Base-by-base conservation (phyloP, 2,888 invertebrate genomes). In the Polia nebulosa region DNA sequence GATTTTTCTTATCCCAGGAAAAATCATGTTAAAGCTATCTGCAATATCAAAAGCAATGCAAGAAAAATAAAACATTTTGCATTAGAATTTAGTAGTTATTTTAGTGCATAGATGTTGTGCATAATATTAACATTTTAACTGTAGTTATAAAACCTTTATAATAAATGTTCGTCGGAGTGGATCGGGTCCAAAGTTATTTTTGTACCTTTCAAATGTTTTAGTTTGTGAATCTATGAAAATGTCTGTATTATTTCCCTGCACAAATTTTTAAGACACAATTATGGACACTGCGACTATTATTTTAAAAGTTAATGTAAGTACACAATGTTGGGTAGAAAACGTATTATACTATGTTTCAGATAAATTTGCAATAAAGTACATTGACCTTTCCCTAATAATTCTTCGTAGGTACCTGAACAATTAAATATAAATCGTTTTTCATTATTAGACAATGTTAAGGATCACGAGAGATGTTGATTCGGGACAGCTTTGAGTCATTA, bases 181-280 rank as follows among this genome's bases (percentile, higher is more conserved):
- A 74, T 76, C 61, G 82, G 82, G 80, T 82, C 82, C 82, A 82
- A 82, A 75, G 44, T 76, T 82, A 78, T 80, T 82, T 82, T 82
- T 82, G 78, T 82, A 82, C 74, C 70, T 45, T 71, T 69, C 52
- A 60, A 53, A 76, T 69, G 49, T 32, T 66, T 67, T 63, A 71
- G 51, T 58, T 52, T 55, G 47, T 59, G 56, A 52, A 61, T 64
- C 27, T 39, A 29, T 51, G 11, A 49, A 70, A 36, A 29, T 36
- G 20, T 20, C 62, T 60, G n/a, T 68, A 65, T 64, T 36, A 11
- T 60, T 62, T 60, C 34, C 44, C 44, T 7, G 59, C 65, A 69
- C 62, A 73, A 73, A 55, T 17, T 34, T 36, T 59, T 41, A 44
- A 17, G 9, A 63, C n/a, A 55, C 1, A 36, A 25, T 68, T 51